A percentile compares a stretch with the other conserved stretches of the same genome.
These are phyloP conservation scores for Carassius auratus DNA, from an alignment of 2,113 vertebrate genomes.

Conservation along the genomic window DNA sequence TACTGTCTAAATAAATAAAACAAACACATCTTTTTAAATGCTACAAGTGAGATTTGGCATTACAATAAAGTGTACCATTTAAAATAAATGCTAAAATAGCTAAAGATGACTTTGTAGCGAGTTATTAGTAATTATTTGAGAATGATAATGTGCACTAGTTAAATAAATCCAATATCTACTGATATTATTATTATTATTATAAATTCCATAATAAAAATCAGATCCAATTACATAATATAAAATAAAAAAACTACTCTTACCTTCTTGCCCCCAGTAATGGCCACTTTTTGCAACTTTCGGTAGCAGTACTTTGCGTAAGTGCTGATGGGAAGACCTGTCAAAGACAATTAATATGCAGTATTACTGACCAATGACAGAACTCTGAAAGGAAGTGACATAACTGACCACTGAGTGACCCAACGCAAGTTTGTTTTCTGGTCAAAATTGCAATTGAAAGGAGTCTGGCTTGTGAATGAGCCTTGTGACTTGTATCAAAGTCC, in stretches of 20 bases:
- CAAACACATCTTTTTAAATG: not conserved
- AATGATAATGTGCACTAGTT: not conserved
- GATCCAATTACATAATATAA: not conserved
- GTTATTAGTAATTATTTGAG: not conserved
- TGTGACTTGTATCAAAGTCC: conserved; percentile 7
- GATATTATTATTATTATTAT: too few species aligned
- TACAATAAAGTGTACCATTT: not conserved
- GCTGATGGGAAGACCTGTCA: conserved; percentile 79
- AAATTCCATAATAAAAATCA: too few species aligned
- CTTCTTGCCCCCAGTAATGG: conserved; percentile 82
- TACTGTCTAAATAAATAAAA: not conserved
- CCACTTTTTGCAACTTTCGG: conserved; percentile 82
- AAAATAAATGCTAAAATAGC: not conserved
- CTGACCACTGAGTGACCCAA: not conserved
- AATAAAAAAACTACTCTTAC: conserved; percentile 60
- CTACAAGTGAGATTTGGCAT: not conserved
- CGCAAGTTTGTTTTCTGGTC: not conserved
- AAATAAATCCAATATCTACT: not conserved
- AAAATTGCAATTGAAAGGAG: not conserved
- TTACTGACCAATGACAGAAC: conserved; percentile 6
- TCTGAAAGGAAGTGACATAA: not conserved
- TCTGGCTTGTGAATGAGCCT: conserved; percentile 9
- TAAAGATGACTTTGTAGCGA: not conserved
- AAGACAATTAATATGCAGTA: conserved; percentile 23
- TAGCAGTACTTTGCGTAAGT: conserved; percentile 84